A percentile compares a stretch with the other conserved stretches of the same genome.
These are phyloP conservation scores for Gambelia wislizenii DNA, from an alignment of 2,797 vertebrate genomes.

Conservation along the genomic window DNA sequence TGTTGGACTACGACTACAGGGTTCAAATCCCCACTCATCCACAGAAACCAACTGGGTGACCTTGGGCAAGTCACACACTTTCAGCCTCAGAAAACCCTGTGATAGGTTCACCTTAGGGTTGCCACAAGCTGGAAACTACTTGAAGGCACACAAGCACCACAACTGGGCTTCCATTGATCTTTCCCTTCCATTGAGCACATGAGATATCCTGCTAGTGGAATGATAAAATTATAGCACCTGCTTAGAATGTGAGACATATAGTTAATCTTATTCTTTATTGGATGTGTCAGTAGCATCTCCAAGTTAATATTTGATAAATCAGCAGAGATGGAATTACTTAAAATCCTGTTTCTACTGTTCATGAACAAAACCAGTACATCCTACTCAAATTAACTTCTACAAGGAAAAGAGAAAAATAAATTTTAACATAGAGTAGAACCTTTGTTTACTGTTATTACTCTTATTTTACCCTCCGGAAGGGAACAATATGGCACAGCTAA, in stretches of 20 bases:
- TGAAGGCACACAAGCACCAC: too few species aligned
- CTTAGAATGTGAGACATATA: slow-evolving; percentile 55
- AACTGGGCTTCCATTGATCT: slow-evolving; percentile 22
- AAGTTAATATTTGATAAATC: slow-evolving; percentile 81
- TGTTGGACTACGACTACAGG: too few species aligned
- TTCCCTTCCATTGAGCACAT: slow-evolving; percentile 43
- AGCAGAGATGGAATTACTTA: slow-evolving; percentile 59
- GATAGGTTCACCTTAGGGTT: too few species aligned
- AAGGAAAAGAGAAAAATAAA: slow-evolving; percentile 62
- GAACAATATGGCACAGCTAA: slow-evolving; percentile 64
- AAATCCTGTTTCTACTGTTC: slow-evolving; percentile 54
- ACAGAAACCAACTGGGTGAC: too few species aligned
- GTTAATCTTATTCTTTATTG: slow-evolving; percentile 71
- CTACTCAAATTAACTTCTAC: slow-evolving; percentile 62
- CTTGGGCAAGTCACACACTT: too few species aligned
- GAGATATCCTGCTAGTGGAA: slow-evolving; percentile 69
- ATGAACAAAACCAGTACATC: slow-evolving; percentile 55
- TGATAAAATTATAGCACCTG: slow-evolving; percentile 63
- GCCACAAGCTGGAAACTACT: too few species aligned
- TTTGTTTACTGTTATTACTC: slow-evolving; percentile 64
- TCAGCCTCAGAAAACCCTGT: too few species aligned
- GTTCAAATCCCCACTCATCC: too few species aligned
- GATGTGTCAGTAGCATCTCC: slow-evolving; percentile 65
- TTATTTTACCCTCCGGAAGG: slow-evolving; percentile 64
- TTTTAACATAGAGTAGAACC: slow-evolving; percentile 62